phyloP scores from a whole-genome alignment of 2,113 vertebrate genomes.

The Cottus gobio region DNA sequence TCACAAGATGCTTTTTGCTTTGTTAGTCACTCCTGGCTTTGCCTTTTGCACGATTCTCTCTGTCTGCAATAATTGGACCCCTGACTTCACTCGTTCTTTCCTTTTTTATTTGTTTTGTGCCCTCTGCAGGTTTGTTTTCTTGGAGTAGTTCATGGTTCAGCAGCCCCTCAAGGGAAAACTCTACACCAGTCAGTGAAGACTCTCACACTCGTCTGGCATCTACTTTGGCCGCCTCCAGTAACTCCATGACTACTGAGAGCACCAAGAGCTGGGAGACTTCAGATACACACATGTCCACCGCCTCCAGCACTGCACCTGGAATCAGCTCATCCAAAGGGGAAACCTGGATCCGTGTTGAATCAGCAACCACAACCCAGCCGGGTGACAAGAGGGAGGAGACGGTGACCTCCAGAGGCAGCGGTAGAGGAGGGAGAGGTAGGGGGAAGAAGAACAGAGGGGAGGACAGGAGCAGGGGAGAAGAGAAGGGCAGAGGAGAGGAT shows the following conservation, averaged over 20 bases:
- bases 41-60: slow-evolving; percentile 16
- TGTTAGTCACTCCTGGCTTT: slow-evolving; percentile 26
- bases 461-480: slow-evolving; percentile 50
- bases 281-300: slow-evolving; percentile 26
- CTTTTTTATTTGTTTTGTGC: slow-evolving; percentile 27
- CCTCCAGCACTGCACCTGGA: slow-evolving; percentile 45
- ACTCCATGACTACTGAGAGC: slow-evolving; percentile 40
- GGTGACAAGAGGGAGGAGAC: slow-evolving; percentile 59
- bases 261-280: slow-evolving; percentile 35
- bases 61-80: slow-evolving; percentile 24
- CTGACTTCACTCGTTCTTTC: slow-evolving; percentile 17
- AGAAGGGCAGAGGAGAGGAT: slow-evolving; percentile 54
- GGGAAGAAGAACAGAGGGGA: slow-evolving; percentile 76
- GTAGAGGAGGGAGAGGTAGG: slow-evolving; percentile 71
- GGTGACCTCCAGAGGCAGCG: slow-evolving; percentile 57
- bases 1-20: slow-evolving; percentile 37
- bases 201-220: slow-evolving; percentile 56
- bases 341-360: slow-evolving; percentile 61
- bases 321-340: slow-evolving; percentile 30
- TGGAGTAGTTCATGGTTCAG: slow-evolving; percentile 68
- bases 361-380: slow-evolving; percentile 54
- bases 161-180: slow-evolving; percentile 26
- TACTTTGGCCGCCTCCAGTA: slow-evolving; percentile 41
- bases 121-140: slow-evolving; percentile 67
- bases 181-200: slow-evolving; percentile 48